These are phyloP conservation scores for Vollenhovia emeryi DNA, from an alignment of 1,140 invertebrate genomes.

Conservation along the genomic window DNA sequence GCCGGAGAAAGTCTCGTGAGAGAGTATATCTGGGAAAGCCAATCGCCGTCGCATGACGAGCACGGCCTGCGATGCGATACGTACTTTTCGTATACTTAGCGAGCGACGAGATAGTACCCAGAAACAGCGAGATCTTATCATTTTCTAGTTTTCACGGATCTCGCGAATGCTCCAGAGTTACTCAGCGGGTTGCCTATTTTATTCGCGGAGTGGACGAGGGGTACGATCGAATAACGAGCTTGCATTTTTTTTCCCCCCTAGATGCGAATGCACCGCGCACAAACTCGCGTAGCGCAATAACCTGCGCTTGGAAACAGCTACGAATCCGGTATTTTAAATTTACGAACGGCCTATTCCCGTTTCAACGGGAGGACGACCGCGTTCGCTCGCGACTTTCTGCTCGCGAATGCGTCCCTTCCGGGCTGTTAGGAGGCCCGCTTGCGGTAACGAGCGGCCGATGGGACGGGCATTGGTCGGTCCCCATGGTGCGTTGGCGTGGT, in stretches of 20 bases:
- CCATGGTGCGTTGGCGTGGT: constrained; percentile 71
- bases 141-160: constrained; percentile 8
- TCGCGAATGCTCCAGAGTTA: neutral
- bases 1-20: constrained; percentile 71
- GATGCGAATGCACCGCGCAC: neutral
- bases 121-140: constrained; percentile 11
- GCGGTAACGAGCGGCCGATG: constrained; percentile 48
- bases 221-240: neutral
- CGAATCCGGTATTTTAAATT: constrained; percentile 14
- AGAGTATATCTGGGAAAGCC: constrained; percentile 71
- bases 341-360: neutral
- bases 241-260: neutral
- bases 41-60: constrained; percentile 63
- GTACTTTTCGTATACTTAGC: neutral
- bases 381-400: constrained; percentile 1
- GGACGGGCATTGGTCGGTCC: constrained; percentile 39
- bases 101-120: neutral
- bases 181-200: neutral
- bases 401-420: constrained; percentile 47
- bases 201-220: neutral
- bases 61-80: neutral
- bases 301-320: neutral
- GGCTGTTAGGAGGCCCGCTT: constrained; percentile 36
- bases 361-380: constrained; percentile 1
- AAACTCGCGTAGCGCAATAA: neutral